Conservation (phyloP, 2,888 invertebrate genomes). For the Agrotis puta region DNA sequence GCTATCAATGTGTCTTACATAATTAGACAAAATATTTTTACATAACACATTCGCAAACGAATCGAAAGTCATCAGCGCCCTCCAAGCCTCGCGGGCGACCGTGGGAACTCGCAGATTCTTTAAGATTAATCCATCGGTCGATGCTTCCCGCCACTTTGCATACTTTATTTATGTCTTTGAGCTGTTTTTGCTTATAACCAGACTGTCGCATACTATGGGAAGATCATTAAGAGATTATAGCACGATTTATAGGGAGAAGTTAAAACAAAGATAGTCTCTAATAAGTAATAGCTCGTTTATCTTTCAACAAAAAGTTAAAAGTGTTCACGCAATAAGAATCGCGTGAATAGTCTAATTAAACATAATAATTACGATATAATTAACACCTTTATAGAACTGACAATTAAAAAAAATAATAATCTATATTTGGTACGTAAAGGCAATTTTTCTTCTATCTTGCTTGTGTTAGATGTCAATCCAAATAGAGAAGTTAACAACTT, state of each 20-base stretch:
- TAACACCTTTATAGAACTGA: conserved; percentile 23
- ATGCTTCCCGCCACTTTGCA: conserved; percentile 74
- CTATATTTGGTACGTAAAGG: conserved; percentile 41
- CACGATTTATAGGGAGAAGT: conserved; percentile 22
- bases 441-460: conserved; percentile 20
- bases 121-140: conserved; percentile 79
- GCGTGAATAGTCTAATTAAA: conserved; percentile 16
- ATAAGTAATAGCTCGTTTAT: conserved; percentile 21
- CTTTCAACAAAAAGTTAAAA: conserved; percentile 4
- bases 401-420: conserved; percentile 33
- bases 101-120: conserved; percentile 79
- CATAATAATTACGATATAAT: conserved; percentile 18
- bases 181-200: conserved; percentile 61
- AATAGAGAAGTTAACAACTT: conserved; percentile 14
- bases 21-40: background rate
- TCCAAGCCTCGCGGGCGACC: conserved; percentile 64
- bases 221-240: conserved; percentile 57
- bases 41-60: conserved; percentile 47
- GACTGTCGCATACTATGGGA: conserved; percentile 58
- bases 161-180: conserved; percentile 76
- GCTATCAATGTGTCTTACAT: background rate
- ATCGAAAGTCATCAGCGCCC: conserved; percentile 58
- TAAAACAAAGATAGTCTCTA: conserved; percentile 29
- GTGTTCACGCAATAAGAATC: background rate
- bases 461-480: conserved; percentile 29